Percentiles rank a stretch among this genome's conserved stretches.
Evolutionary conservation across 2,797 vertebrate genomes (phyloP).

Genomic region (Luscinia megarhynchos): DNA sequence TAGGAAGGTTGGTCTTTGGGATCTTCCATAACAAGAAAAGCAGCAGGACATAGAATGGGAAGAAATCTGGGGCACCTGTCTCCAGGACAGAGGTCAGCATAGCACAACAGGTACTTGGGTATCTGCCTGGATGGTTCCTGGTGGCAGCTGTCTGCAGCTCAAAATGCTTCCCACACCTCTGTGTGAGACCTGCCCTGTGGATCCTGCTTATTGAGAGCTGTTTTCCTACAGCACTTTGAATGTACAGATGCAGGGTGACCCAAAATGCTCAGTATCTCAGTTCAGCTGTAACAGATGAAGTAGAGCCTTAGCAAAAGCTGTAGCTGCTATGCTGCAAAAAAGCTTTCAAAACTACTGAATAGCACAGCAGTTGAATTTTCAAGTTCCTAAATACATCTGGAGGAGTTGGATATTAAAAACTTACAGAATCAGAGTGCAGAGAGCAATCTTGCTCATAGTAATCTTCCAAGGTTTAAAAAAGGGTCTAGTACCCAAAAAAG

Average conservation of each 20-base stretch:
- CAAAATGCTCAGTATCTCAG: background rate
- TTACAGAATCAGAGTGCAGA: background rate
- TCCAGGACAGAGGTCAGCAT: background rate
- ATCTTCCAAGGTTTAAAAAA: background rate
- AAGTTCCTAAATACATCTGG: background rate
- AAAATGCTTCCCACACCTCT: background rate
- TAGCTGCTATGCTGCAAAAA: background rate
- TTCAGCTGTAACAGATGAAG: background rate
- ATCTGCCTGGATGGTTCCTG: background rate
- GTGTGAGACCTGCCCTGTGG: background rate
- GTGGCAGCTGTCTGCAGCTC: background rate
- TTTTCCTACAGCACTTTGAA: background rate
- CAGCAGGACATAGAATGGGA: background rate
- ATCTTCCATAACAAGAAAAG: background rate
- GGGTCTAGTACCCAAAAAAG: background rate
- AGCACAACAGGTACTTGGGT: background rate
- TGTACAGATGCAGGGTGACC: background rate
- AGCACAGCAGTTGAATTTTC: background rate
- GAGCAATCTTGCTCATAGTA: background rate
- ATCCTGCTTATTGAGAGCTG: background rate
- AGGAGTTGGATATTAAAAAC: background rate
- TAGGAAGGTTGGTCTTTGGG: background rate
- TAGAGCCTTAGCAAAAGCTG: background rate
- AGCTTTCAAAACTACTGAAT: background rate
- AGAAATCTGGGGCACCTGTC: background rate